Evolutionary conservation across 2,888 invertebrate species (phyloP), one percentile per base, ranked within the genome.

Genomic region (Microdon myrmicae): DNA sequence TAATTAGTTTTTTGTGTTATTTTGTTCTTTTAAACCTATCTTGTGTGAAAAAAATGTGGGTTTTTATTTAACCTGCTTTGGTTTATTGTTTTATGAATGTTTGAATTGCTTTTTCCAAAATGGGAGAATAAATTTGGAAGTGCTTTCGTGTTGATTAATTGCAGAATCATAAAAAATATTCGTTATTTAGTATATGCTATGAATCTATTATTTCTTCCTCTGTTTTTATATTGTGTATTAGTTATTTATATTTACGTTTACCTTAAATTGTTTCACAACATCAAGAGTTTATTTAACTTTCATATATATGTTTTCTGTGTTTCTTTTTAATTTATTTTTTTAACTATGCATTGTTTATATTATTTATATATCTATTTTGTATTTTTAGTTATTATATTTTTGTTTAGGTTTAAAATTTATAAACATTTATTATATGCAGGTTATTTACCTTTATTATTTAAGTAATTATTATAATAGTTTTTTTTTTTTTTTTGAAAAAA

Each of bases 211-310:
- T 35, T 48, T 54, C 16, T 73, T 75, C 41, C 28, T 17, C 28
- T 38, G 12, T 47, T 47, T 29, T 41, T 48, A 22, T 22, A 22
- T 22, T 6, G 22, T 22, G 8, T 6, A 28, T 51, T 47, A 37
- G 39, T 45, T 64, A 47, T 55, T 55, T 44, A 44, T 61, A 41
- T 38, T 48, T 41, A 35, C 9, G 35, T 49, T n/a, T n/a, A n/a
- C 8, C 6, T 64, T 64, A 51, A 75, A 77, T 61, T 49, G 74
- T 74, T 74, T 77, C 78, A 77, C 77, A 78, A 78, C 78, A 77
- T 78, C 75, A 74, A 77, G 77, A 77, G 77, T 76, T 66, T 77
- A 72, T 74, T 74, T 74, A 73, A 70, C 64, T 71, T 74, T 67
- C 72, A 67, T 72, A 54, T 43, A 37, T 49, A 68, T 8, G 22